phyloP scores from a whole-genome alignment of 2,888 invertebrate species.

The Eristalis pertinax region DNA sequence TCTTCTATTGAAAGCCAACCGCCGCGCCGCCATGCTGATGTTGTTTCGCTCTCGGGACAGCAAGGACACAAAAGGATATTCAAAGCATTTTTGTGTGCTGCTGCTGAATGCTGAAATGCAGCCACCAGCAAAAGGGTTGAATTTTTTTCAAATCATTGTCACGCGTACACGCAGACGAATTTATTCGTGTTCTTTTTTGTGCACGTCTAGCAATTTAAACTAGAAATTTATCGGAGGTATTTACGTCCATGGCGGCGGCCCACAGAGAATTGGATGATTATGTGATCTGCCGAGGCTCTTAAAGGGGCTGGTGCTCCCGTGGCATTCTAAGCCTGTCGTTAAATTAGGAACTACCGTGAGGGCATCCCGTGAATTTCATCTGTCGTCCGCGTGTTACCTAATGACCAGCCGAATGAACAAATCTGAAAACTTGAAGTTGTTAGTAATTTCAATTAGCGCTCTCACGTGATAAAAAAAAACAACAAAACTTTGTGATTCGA shows the following conservation, averaged over 20 bases:
- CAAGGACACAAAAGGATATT: constrained; percentile 39
- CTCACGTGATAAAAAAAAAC: constrained; percentile 37
- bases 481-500: constrained; percentile 40
- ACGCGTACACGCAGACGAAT: constrained; percentile 36
- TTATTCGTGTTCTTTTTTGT: constrained; percentile 3
- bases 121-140: constrained; percentile 35
- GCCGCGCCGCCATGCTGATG: constrained; percentile 45
- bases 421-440: constrained; percentile 15
- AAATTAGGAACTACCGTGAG: not conserved
- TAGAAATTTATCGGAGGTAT: constrained; percentile 44
- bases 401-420: not conserved
- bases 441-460: constrained; percentile 58
- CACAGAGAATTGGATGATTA: constrained; percentile 19
- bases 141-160: not conserved
- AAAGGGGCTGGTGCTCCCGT: not conserved
- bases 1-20: constrained; percentile 23
- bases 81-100: constrained; percentile 3
- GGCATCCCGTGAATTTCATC: not conserved
- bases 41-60: constrained; percentile 32
- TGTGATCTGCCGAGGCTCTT: constrained; percentile 18
- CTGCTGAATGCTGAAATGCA: constrained; percentile 22
- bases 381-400: not conserved
- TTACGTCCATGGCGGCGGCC: not conserved
- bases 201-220: constrained; percentile 42
- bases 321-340: not conserved